Percentiles rank a stretch among this genome's conserved stretches.
These are phyloP conservation scores for Indicator indicator DNA, from an alignment of 2,113 vertebrate species.

Conservation along the genomic window DNA sequence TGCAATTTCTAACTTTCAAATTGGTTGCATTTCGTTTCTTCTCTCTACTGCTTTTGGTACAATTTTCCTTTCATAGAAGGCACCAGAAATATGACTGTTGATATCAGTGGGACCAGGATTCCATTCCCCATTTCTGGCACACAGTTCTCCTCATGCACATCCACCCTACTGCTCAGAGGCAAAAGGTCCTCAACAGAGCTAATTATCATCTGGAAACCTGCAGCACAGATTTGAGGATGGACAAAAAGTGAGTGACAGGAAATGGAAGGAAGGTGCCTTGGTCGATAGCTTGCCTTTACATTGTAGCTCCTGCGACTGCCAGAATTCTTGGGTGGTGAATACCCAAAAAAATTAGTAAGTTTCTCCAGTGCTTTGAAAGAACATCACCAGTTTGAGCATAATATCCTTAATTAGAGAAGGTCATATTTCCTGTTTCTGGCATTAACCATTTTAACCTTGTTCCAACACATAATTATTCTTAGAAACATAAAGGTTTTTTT, in stretches of 20 bases:
- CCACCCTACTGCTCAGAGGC: background rate
- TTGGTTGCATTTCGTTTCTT: background rate
- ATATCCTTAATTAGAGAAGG: background rate
- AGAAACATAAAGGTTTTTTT: background rate
- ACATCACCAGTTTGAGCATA: background rate
- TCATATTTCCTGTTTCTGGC: background rate
- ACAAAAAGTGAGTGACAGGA: background rate
- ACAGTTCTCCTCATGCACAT: background rate
- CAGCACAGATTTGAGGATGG: background rate
- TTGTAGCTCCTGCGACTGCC: background rate
- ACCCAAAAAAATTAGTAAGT: background rate
- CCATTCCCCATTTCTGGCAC: background rate
- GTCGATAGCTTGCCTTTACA: background rate
- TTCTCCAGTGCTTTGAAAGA: background rate
- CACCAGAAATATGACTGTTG: background rate
- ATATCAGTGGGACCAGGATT: background rate
- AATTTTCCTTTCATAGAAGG: background rate
- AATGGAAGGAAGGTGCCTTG: background rate
- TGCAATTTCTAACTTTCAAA: background rate
- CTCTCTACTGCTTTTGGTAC: background rate
- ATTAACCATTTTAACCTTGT: background rate
- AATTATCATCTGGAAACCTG: background rate
- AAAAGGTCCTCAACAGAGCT: background rate
- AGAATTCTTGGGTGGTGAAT: background rate
- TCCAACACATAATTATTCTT: background rate